phyloP scores from a whole-genome alignment of 2,797 vertebrate species.

The Myotis findleyi region DNA sequence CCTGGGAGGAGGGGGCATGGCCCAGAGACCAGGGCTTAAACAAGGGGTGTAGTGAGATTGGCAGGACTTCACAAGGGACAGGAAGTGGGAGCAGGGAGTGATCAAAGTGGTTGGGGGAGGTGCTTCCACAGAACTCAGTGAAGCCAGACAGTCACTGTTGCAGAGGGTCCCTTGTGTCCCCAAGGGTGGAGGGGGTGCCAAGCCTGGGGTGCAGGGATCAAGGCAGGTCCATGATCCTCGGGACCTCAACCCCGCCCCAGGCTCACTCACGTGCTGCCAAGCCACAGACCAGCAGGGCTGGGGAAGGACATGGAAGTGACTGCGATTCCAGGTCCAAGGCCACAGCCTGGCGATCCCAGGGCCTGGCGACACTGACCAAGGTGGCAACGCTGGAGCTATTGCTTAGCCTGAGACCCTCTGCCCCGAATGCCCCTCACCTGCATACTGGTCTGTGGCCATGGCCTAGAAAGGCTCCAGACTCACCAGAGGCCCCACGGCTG shows the following conservation, averaged over 20 bases:
- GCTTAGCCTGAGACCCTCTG: not conserved
- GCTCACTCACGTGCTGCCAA: not conserved
- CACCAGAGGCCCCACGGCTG: not conserved
- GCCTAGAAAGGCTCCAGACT: not conserved
- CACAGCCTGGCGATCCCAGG: not conserved
- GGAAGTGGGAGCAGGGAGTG: not conserved
- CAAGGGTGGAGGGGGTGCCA: no score
- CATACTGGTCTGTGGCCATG: no score
- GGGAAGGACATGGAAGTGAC: no score
- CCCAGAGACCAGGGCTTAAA: not conserved
- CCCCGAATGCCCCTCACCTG: not conserved
- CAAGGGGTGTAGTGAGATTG: not conserved
- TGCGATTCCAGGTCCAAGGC: not conserved
- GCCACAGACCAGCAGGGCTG: not conserved
- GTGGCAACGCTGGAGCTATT: not conserved
- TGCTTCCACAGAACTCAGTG: not conserved
- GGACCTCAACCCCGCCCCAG: not conserved
- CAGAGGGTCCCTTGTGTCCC: no score
- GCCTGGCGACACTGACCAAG: not conserved
- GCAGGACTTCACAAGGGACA: not conserved
- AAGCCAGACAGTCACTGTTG: not conserved
- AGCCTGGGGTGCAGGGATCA: not conserved
- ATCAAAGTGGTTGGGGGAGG: not conserved
- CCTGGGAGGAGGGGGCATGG: not conserved
- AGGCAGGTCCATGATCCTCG: not conserved